Evolutionary conservation across 2,113 vertebrate genomes (phyloP).

Genomic region (Tylochromis polylepis): DNA sequence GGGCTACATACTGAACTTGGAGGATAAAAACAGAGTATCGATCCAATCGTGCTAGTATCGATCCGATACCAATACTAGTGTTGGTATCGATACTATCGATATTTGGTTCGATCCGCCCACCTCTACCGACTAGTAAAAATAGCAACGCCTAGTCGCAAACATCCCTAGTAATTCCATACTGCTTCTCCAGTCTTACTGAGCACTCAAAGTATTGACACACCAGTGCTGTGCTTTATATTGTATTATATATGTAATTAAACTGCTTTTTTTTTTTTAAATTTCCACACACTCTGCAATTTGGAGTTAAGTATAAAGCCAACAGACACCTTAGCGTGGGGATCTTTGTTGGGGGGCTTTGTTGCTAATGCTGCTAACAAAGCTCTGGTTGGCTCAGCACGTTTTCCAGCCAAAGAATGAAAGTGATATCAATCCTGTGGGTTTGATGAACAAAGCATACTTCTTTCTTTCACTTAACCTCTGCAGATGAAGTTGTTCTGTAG

Average conservation of each 20-base stretch:
- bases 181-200: background rate
- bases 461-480: background rate
- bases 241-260: background rate
- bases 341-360: background rate
- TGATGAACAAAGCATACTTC: background rate
- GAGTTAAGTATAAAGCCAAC: fast-evolving
- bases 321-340: background rate
- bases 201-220: background rate
- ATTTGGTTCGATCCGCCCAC: too few relatives aligned
- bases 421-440: background rate
- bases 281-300: background rate
- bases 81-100: too few relatives aligned
- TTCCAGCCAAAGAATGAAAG: background rate
- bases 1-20: too few relatives aligned
- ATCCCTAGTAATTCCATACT: fast-evolving
- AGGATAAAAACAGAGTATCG: too few relatives aligned
- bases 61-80: too few relatives aligned
- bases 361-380: background rate
- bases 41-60: too few relatives aligned
- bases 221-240: background rate
- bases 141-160: background rate
- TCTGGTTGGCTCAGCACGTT: background rate
- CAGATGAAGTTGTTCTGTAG: background rate
- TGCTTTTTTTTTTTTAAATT: fast-evolving
- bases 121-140: too few relatives aligned